Conservation (phyloP, 1,140 invertebrate genomes). For the Saccostrea glomerata region DNA sequence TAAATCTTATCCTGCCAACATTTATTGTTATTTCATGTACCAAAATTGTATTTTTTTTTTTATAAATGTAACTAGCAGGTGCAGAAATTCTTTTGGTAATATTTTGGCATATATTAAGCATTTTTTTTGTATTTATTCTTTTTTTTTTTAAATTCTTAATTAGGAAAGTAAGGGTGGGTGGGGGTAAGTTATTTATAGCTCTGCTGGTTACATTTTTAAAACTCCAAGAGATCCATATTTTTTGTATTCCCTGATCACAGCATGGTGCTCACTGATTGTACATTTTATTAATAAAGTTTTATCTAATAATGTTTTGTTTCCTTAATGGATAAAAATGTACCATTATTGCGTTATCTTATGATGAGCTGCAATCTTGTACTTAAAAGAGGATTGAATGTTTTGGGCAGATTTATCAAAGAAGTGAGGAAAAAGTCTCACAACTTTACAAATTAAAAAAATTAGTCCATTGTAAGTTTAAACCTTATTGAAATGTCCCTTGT, state of each 20-base stretch:
- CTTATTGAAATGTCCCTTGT: too few species aligned
- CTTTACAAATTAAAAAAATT: too few species aligned
- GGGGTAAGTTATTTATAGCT: background rate
- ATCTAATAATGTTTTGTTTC: background rate
- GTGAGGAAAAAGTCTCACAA: too few species aligned
- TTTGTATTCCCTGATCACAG: background rate
- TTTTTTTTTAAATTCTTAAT: background rate
- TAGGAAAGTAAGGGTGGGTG: background rate
- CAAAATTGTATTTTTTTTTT: slow-evolving; percentile 15
- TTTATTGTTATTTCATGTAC: slow-evolving; percentile 22
- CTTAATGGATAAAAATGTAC: background rate
- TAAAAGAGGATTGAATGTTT: too few species aligned
- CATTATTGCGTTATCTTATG: too few species aligned
- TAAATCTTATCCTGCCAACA: slow-evolving; percentile 21
- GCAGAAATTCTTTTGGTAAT: background rate
- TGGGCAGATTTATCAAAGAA: too few species aligned
- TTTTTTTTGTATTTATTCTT: too few species aligned
- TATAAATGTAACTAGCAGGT: background rate
- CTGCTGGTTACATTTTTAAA: slow-evolving; percentile 3
- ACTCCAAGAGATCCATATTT: background rate
- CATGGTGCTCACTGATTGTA: slow-evolving; percentile 30
- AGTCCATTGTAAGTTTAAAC: too few species aligned
- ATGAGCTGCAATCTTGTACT: too few species aligned
- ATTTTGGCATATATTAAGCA: too few species aligned
- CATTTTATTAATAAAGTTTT: slow-evolving; percentile 31